Conservation (phyloP, 2,888 invertebrate species). For the Eurois occulta region DNA sequence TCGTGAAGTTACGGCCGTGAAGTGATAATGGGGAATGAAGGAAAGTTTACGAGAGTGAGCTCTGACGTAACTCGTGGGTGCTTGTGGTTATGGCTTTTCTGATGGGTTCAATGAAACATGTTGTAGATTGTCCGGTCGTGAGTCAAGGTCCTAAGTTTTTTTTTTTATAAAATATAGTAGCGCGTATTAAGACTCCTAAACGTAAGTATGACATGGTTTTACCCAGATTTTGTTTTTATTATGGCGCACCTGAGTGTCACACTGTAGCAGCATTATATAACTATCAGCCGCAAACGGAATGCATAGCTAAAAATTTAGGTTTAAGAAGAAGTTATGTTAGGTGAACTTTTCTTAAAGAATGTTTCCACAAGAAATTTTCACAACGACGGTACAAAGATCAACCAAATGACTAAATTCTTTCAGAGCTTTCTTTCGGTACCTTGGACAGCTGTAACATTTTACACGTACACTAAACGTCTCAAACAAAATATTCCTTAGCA, state of each 20-base stretch:
- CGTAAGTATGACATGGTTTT: not conserved
- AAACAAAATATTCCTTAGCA: constrained; percentile 34
- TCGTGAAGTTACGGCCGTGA: constrained; percentile 61
- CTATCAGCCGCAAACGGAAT: not conserved
- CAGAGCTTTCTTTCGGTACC: not conserved
- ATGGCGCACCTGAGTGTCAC: no score
- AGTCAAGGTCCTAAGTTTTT: not conserved
- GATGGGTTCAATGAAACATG: constrained; percentile 9
- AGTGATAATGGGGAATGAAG: constrained; percentile 55
- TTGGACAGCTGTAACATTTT: constrained; percentile 29
- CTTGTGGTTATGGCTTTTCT: constrained; percentile 4
- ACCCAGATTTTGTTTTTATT: not conserved
- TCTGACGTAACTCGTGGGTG: constrained; percentile 8
- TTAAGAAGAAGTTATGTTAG: not conserved
- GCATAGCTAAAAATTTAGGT: no score
- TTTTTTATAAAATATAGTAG: no score
- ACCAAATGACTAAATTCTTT: not conserved
- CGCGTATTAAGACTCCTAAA: no score
- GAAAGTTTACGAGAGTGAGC: constrained; percentile 47
- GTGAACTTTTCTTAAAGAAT: not conserved
- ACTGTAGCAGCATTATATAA: not conserved
- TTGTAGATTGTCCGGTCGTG: not conserved
- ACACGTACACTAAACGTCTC: constrained; percentile 17
- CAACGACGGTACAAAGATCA: not conserved
- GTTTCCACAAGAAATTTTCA: not conserved